Evolutionary conservation across 2,113 vertebrate genomes (phyloP).

Genomic region (Cnemophilus loriae): DNA sequence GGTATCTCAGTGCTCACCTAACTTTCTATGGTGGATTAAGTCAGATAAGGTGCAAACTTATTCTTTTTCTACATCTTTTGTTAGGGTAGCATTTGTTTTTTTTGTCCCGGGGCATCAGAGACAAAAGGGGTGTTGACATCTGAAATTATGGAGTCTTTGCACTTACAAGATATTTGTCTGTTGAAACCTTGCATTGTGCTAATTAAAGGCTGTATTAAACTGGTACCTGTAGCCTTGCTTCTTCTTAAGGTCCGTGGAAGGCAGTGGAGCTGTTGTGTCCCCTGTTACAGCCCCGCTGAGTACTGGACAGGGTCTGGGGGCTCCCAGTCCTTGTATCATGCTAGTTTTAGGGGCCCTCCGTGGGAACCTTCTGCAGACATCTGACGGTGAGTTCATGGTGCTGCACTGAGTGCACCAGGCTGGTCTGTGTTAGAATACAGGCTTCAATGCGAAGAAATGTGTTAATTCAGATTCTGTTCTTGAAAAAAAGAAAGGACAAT

Average conservation of each 20-base stretch:
- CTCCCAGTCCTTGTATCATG: accelerated
- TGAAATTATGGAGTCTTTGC: neutral
- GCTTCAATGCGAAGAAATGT: neutral
- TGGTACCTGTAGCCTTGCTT: neutral
- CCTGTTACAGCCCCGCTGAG: neutral
- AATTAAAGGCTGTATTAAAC: neutral
- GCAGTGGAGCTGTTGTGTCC: neutral
- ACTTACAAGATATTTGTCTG: neutral
- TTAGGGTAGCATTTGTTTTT: accelerated
- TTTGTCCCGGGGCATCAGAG: neutral
- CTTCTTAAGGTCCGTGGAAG: neutral
- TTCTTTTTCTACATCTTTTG: neutral
- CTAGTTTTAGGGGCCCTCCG: accelerated
- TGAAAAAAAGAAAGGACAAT: neutral
- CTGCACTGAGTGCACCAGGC: neutral
- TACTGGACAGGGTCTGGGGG: neutral
- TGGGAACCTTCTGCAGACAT: neutral
- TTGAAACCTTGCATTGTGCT: neutral
- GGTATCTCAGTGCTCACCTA: neutral
- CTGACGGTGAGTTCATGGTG: neutral
- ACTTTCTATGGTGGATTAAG: accelerated
- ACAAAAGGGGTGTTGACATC: neutral
- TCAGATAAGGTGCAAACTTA: neutral
- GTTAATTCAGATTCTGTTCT: neutral
- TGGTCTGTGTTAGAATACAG: neutral